phyloP scores from a whole-genome alignment of 30 jellyfish, hydroid and myxozoan species.

The Hydra vulgaris region DNA sequence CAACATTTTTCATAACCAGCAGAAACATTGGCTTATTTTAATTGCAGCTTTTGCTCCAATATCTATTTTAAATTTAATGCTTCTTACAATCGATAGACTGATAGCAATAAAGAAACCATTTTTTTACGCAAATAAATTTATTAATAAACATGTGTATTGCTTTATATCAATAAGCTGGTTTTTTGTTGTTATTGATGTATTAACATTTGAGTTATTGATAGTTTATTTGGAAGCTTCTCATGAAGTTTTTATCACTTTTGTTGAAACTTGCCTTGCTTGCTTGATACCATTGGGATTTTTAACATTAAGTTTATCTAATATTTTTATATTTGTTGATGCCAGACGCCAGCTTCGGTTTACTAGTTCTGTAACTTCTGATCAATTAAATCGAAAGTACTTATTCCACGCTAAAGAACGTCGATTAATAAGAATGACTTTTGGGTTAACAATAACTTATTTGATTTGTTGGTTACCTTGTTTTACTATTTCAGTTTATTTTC shows the following conservation, averaged over 20 bases:
- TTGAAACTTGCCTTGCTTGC: background rate
- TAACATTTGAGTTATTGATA: background rate
- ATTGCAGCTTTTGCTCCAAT: background rate
- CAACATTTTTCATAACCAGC: background rate
- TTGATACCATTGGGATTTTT: background rate
- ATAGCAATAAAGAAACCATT: constrained; percentile 2
- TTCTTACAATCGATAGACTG: background rate
- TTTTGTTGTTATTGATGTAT: background rate
- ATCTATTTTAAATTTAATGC: background rate
- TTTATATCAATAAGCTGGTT: background rate
- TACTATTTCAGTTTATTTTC: background rate
- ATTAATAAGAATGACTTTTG: background rate
- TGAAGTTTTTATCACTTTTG: background rate
- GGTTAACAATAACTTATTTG: background rate
- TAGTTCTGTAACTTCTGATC: background rate
- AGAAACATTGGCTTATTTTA: background rate
- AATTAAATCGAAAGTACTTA: background rate
- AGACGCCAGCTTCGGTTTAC: background rate
- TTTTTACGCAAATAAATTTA: background rate
- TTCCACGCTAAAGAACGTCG: background rate
- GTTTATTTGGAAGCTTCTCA: background rate
- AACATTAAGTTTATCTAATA: background rate
- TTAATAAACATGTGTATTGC: background rate
- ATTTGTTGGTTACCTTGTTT: constrained; percentile 2
- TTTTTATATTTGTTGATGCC: background rate